A percentile compares a stretch with the other conserved stretches of the same genome.
Conservation (phyloP, 2,113 vertebrate species). For the Leptosomus discolor region DNA sequence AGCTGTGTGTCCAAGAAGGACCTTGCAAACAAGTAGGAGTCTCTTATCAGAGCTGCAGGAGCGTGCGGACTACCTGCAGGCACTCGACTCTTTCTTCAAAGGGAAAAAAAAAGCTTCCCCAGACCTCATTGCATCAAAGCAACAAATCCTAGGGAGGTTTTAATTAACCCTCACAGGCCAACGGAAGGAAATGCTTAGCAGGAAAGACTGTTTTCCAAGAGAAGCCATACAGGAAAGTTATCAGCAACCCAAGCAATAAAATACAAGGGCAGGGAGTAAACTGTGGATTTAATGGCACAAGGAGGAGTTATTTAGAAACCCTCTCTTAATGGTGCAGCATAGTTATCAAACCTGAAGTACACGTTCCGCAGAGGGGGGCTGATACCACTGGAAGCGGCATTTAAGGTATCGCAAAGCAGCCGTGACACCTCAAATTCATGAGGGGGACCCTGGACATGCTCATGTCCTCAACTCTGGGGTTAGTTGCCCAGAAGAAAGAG, state of each 20-base stretch:
- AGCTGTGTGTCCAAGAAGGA: not conserved
- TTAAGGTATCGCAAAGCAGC: not conserved
- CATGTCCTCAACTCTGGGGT: not conserved
- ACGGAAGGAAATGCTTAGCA: not conserved
- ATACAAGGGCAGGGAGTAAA: not conserved
- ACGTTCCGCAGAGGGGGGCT: rapidly evolving
- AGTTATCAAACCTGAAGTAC: not conserved
- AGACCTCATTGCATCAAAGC: not conserved
- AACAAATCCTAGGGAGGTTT: not conserved
- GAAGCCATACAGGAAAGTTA: not conserved
- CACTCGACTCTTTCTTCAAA: not conserved
- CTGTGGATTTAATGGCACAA: not conserved
- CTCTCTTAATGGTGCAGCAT: not conserved
- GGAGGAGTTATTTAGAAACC: not conserved
- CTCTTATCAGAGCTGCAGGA: not conserved
- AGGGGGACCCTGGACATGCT: not conserved
- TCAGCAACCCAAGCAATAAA: not conserved
- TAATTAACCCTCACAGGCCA: not conserved
- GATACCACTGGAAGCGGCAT: not conserved
- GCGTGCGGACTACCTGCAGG: not conserved
- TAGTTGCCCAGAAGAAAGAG: not conserved
- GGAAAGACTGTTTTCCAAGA: not conserved
- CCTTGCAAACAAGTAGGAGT: not conserved
- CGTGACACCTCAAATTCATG: not conserved
- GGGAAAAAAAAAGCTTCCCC: not conserved